Percentiles rank a stretch among this genome's conserved stretches.
These are phyloP conservation scores for Bellardia bayeri DNA, from an alignment of 2,888 invertebrate genomes.

Conservation along the genomic window DNA sequence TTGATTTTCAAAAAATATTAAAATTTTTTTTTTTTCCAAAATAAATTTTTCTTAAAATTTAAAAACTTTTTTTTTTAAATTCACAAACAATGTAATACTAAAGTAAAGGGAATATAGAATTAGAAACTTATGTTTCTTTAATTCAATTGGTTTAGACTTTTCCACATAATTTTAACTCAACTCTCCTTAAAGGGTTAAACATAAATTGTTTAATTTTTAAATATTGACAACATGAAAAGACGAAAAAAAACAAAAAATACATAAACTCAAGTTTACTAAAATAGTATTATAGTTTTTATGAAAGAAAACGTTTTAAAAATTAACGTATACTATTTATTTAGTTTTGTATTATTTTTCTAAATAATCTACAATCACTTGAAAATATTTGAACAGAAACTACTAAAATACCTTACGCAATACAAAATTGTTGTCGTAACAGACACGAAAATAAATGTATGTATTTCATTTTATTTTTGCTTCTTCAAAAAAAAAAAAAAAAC, in stretches of 20 bases:
- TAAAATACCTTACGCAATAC: slow-evolving; percentile 65
- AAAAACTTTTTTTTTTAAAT: no score
- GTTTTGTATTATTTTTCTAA: slow-evolving; percentile 39
- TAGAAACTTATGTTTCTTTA: no score
- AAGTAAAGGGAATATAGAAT: no score
- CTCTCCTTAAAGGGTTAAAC: slow-evolving; percentile 40
- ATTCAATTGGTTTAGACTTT: no score
- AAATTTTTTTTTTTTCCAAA: neutral
- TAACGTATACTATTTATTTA: slow-evolving; percentile 24
- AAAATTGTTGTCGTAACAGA: slow-evolving; percentile 62
- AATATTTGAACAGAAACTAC: slow-evolving; percentile 31
- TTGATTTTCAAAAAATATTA: neutral
- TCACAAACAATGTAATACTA: neutral
- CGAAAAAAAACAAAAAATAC: neutral
- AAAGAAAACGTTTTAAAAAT: slow-evolving; percentile 43
- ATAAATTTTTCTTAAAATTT: neutral
- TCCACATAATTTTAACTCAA: neutral
- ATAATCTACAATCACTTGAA: slow-evolving; percentile 64
- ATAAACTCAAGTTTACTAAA: slow-evolving; percentile 36
- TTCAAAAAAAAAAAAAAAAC: neutral
- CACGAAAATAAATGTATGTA: slow-evolving; percentile 12
- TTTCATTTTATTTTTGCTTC: neutral
- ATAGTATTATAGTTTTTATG: slow-evolving; percentile 12
- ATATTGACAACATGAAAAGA: slow-evolving; percentile 47
- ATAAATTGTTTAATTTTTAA: slow-evolving; percentile 37